Evolutionary conservation across 2,113 vertebrate species (phyloP), one percentile per base, ranked within the genome.

Genomic region (Etheostoma cragini): DNA sequence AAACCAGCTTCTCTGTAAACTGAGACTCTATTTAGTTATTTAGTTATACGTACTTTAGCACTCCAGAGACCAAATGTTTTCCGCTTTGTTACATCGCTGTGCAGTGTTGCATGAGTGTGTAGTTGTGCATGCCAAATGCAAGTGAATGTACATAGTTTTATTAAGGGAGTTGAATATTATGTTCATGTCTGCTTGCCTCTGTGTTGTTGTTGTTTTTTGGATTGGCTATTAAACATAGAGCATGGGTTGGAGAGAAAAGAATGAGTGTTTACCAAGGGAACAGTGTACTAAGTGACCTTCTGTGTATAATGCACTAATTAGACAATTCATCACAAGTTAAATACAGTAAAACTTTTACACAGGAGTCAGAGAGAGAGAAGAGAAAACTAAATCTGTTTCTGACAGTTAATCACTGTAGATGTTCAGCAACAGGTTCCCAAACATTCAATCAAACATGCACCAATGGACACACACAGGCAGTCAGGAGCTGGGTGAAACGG

Each of bases 301-400:
- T 33, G 57, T 49, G 6, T 54, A 75, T 33, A 75, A 74, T 75
- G n/a, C 35, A 22, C 61, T 82, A 80, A 84, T 82, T 77, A 79
- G 35, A 76, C 64, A 50, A 81, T 85, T 54, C 12, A 86, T 87
- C 84, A 88, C 45, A 85, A 80, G 61, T 76, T 62, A 77, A 76
- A 71, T 64, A 62, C 82, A 71, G 60, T 63, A 38, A n/a, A 87
- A 80, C 70, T 82, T 76, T 46, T 4, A 24, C 30, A 70, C 45
- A 46, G 45, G 35, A 54, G 70, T 78, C 21, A 71, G 7, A 70
- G 10, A 77, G 35, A 79, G 38, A 26, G 8, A 54, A 38, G 8
- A 38, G 38, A 26, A 61, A 84, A 60, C 24, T 15, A 65, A 76
- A 70, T 67, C 22, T 63, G 64, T 71, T 53, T 13, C 54, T 45